These are phyloP conservation scores for Pyrrhura leucotis DNA, from an alignment of 2,797 vertebrate genomes.

Conservation along the genomic window DNA sequence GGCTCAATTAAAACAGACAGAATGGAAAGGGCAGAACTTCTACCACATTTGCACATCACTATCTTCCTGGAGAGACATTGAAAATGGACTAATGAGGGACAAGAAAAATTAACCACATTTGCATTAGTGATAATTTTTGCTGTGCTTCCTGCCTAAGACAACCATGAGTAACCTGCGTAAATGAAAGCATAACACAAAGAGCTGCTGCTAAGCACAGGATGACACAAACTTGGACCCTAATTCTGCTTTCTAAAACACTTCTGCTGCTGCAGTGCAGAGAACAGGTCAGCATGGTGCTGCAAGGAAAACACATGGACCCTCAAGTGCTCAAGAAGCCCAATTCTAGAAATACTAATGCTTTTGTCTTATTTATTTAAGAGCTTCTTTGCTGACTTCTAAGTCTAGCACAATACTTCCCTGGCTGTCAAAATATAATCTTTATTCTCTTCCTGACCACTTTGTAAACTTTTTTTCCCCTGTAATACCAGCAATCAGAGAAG, in stretches of 20 bases:
- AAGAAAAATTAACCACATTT: background rate
- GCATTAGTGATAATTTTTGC: background rate
- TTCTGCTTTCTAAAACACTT: background rate
- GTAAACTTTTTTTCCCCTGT: background rate
- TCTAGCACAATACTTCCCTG: background rate
- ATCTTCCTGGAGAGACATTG: background rate
- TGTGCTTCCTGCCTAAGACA: background rate
- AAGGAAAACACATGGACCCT: background rate
- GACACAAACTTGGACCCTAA: background rate
- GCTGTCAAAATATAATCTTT: conserved; percentile 2
- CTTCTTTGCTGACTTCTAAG: background rate
- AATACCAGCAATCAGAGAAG: conserved; percentile 45
- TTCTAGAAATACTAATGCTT: background rate
- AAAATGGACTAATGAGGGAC: background rate
- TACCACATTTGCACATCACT: background rate
- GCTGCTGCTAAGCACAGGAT: background rate
- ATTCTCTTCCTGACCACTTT: background rate
- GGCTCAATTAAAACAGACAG: conserved; percentile 18
- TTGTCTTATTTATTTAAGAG: conserved; percentile 22
- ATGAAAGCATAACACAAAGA: background rate
- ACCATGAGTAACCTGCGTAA: background rate
- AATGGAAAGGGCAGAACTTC: background rate
- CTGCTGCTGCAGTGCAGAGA: background rate
- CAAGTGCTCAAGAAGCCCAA: background rate
- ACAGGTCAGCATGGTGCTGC: background rate